Conservation (phyloP, 2,888 invertebrate species). For the Plebejus argus region DNA sequence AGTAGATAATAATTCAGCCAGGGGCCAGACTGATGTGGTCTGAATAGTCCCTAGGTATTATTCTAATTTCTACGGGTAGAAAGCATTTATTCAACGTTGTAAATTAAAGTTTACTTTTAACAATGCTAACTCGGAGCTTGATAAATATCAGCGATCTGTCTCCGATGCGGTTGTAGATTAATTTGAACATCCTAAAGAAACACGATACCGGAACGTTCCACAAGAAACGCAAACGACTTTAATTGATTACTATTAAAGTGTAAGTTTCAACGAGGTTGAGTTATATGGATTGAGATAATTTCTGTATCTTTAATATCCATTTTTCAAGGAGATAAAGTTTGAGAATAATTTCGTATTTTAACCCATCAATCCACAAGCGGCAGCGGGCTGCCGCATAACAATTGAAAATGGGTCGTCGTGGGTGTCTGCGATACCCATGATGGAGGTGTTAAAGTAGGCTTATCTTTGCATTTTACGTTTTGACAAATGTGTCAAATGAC, state of each 20-base stretch:
- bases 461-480: too few species aligned
- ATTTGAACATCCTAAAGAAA: slow-evolving; percentile 22
- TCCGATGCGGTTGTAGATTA: slow-evolving; percentile 33
- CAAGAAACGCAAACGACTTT: neutral
- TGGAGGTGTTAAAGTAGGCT: too few species aligned
- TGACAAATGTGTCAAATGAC: too few species aligned
- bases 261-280: neutral
- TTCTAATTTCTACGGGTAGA: neutral
- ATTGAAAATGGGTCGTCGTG: too few species aligned
- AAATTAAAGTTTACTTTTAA: slow-evolving; percentile 61
- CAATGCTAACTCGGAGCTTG: slow-evolving; percentile 56
- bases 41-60: neutral
- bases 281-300: too few species aligned
- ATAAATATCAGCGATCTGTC: slow-evolving; percentile 69
- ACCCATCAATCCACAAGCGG: too few species aligned
- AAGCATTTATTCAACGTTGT: slow-evolving; percentile 59
- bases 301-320: too few species aligned
- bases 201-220: neutral
- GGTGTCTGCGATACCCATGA: too few species aligned
- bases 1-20: neutral
- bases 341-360: too few species aligned
- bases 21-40: too few species aligned
- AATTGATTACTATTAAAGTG: neutral
- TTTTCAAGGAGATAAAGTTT: too few species aligned
- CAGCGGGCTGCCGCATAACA: too few species aligned